Base-by-base conservation (phyloP, 1,140 invertebrate genomes). In the Eriocheir sinensis region DNA sequence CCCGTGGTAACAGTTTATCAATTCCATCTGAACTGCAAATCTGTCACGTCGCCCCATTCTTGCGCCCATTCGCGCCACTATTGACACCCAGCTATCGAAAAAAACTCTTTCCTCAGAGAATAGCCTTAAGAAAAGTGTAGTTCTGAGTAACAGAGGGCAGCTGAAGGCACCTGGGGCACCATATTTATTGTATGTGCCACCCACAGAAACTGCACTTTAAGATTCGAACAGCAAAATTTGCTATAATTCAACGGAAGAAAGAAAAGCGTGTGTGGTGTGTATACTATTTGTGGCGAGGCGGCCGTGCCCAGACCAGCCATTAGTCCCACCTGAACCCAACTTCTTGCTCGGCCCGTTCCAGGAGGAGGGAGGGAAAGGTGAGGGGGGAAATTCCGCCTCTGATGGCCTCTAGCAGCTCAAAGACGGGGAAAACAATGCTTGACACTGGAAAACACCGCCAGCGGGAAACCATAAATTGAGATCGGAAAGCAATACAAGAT, bases 401-500 rank as follows among this genome's bases (percentile, higher is more conserved):
- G 60, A 72, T 72, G 60, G 60, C 21, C 21, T 21, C 81, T 34
- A 85, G 81, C 81, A 36, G 34, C 38, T 36, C 88, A 41, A 9
- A 17, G 41, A 60, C 60, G 27, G 41, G 34, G 44, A 53, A 89
- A 53, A 89, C 34, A 89, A 32, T 89, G 41, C 12, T 89, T 36
- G 44, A 30, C 44, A 0, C 1, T 32, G 44, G 88, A 89, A 89
- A 89, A 89, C 41, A 48, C 53, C 88, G 38, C 32, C 38, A 53
- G 89, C 53, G 27, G 89, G 53, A 72, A 72, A 41, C 89, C 15
- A 90, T 90, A 90, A 38, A 44, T 90, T 30, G 21, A n/a, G 89
- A 90, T 72, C 89, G 44, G 89, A 90, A 72, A 90, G 89, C 89
- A 90, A 90, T 72, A 72, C 44, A 72, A 27, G 30, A 85, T 38